Evolutionary conservation across 2,113 vertebrate species (phyloP).

Genomic region (Oreochromis tanganicae): DNA sequence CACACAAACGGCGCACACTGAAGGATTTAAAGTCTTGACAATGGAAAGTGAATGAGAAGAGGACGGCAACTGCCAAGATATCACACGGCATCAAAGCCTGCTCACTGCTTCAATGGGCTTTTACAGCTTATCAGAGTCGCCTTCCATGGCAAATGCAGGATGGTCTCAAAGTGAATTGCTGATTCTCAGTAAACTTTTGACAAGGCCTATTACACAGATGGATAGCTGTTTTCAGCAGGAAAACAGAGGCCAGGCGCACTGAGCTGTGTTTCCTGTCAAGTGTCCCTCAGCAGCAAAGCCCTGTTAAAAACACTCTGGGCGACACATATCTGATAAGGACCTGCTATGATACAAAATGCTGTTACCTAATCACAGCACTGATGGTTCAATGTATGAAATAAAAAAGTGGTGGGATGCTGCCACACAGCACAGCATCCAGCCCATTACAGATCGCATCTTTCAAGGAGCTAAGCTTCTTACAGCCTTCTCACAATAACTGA

Average conservation of each 20-base stretch:
- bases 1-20: neutral
- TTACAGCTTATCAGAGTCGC: constrained; percentile 34
- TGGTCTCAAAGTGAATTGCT: constrained; percentile 43
- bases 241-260: neutral
- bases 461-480: neutral
- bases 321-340: constrained; percentile 16
- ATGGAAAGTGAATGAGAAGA: constrained; percentile 6
- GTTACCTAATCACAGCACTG: neutral
- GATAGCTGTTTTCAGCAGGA: constrained; percentile 41
- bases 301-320: constrained; percentile 16
- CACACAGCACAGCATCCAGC: neutral
- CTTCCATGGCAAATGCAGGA: constrained; percentile 14
- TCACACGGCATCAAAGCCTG: constrained; percentile 20
- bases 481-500: neutral
- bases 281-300: neutral
- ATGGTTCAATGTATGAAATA: neutral
- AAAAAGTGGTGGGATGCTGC: neutral
- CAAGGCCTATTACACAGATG: constrained; percentile 62
- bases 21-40: neutral
- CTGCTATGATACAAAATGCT: neutral
- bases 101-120: constrained; percentile 23
- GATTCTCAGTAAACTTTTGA: constrained; percentile 60
- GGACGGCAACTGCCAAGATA: constrained; percentile 29
- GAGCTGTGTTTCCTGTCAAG: neutral
- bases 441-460: neutral